These are phyloP conservation scores for Astyanax mexicanus DNA, from an alignment of 2,797 vertebrate species.

Conservation along the genomic window DNA sequence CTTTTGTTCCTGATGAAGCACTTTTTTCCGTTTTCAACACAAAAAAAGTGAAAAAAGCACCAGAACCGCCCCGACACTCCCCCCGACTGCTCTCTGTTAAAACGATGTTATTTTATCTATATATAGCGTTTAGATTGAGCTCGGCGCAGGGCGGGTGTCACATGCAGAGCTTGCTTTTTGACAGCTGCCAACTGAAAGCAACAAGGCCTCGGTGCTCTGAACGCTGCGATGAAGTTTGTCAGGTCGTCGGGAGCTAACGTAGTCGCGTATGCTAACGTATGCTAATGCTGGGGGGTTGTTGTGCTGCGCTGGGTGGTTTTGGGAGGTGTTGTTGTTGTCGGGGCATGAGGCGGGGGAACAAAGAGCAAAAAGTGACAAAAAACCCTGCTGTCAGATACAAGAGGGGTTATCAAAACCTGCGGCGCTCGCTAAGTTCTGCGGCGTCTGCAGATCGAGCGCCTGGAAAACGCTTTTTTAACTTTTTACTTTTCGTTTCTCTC, in stretches of 20 bases:
- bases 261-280: too few species aligned
- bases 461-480: conserved; percentile 57
- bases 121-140: conserved; percentile 77
- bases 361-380: conserved; percentile 72
- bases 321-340: conserved; percentile 1
- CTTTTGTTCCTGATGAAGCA: conserved; percentile 64
- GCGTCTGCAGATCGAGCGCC: conserved; percentile 62
- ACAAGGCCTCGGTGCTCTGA: conserved; percentile 75
- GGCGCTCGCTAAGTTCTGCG: conserved; percentile 70
- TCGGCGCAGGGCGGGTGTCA: conserved; percentile 60
- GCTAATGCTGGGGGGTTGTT: conserved; percentile 74
- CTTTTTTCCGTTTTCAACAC: conserved; percentile 71
- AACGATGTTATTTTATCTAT: conserved; percentile 81
- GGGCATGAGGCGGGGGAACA: conserved; percentile 45
- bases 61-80: conserved; percentile 63
- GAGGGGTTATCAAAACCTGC: conserved; percentile 73
- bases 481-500: too few species aligned
- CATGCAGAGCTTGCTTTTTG: conserved; percentile 73
- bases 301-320: conserved; percentile 12
- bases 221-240: conserved; percentile 79
- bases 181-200: conserved; percentile 82
- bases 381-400: conserved; percentile 69
- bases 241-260: conserved; percentile 70
- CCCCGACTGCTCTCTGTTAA: conserved; percentile 67
- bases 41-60: conserved; percentile 64